Base-by-base conservation (phyloP, 2,113 vertebrate genomes). In the Phylloscopus trochiloides region DNA sequence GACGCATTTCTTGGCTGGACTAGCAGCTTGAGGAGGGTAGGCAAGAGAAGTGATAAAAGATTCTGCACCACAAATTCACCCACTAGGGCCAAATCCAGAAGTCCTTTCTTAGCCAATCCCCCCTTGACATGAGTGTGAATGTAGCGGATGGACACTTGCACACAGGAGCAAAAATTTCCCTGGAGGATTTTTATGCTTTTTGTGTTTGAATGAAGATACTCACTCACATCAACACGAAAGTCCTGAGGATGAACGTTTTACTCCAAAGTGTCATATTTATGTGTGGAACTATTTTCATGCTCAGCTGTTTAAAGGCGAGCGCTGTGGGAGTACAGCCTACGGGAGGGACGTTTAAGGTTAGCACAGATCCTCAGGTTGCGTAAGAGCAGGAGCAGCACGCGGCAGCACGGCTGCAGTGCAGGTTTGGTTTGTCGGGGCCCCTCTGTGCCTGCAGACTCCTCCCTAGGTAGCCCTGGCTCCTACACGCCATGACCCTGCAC, bases 231-330 rank as follows among this genome's bases (percentile, higher is more conserved):
- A 87, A 12, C 58, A 43, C 32, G 4, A 47, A 73, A 90, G 63
- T 92, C 74, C 58, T 32, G 62, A 54, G 54, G 58, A 74, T 70
- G 62, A 83, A 65, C 4, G 1, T 66, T 97, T 92, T 93, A 88
- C 78, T 95, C 77, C 42, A 21, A 86, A 92, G 83, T 89, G 91
- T 80, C 83, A 84, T 90, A 95, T 84, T 94, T 86, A 54, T 86
- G 48, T 58, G 79, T 45, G 55, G 86, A 86, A 28, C 47, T 92
- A 3, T 92, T 94, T 89, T 86, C 86, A 48, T 50, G 82, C 90
- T 95, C 75, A 88, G 12, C 79, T 86, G 88, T 92, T 93, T 54
- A 68, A 90, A 78, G 7, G 74, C 1, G 0, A 71, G 55, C 28
- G 52, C 77, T 88, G 66, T 79, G 85, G 84, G 87, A 95, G 87